These are phyloP conservation scores for Anoplius nigerrimus DNA, from an alignment of 2,888 invertebrate genomes.

Conservation along the genomic window DNA sequence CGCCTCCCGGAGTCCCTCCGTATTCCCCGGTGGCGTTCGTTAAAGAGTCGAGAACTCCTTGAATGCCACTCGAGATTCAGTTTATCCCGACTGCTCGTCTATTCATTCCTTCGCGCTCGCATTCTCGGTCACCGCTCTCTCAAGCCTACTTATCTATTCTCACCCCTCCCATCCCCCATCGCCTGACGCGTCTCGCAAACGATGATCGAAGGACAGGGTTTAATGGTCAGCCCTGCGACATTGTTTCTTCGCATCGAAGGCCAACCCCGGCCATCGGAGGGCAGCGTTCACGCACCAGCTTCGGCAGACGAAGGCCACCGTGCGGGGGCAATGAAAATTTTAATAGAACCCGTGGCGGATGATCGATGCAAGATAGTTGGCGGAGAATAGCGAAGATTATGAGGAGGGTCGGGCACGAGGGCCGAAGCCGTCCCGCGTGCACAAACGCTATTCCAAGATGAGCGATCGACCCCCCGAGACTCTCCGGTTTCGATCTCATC, in stretches of 20 bases:
- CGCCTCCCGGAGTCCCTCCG: conserved; percentile 43
- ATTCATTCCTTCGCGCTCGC: no score
- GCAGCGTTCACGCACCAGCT: background rate
- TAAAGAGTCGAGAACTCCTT: conserved; percentile 25
- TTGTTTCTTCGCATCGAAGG: background rate
- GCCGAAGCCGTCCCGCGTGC: conserved; percentile 43
- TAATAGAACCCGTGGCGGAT: conserved; percentile 65
- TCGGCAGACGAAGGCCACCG: background rate
- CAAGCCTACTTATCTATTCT: no score
- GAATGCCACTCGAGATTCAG: background rate
- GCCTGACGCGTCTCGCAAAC: no score
- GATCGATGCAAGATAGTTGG: conserved; percentile 71
- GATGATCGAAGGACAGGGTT: background rate
- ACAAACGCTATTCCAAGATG: conserved; percentile 66
- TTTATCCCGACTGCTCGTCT: no score
- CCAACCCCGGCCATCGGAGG: background rate
- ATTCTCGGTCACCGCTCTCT: background rate
- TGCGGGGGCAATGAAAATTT: conserved; percentile 56
- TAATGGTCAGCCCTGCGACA: background rate
- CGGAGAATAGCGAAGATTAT: conserved; percentile 68
- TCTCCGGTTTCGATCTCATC: conserved; percentile 56
- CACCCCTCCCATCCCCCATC: no score
- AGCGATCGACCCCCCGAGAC: conserved; percentile 71
- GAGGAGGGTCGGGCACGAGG: conserved; percentile 57
- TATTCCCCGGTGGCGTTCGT: conserved; percentile 52